Conservation (phyloP, 1,140 invertebrate genomes). For the Drosophila murphyi region DNA sequence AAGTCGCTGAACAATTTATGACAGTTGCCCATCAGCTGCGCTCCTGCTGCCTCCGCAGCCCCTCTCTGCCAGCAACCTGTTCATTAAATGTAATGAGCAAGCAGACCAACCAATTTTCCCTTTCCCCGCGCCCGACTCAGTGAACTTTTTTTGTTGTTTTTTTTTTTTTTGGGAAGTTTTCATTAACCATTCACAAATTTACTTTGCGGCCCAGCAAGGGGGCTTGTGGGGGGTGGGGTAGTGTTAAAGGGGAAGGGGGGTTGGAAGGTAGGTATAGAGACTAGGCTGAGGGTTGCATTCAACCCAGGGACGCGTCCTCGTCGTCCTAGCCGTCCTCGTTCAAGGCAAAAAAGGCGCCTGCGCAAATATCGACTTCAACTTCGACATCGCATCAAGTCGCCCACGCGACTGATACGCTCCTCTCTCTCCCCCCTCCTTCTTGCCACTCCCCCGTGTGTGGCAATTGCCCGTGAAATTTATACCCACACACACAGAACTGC, state of each 20-base stretch:
- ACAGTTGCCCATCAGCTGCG: constrained; percentile 65
- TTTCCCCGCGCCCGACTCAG: background rate
- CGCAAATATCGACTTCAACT: constrained; percentile 37
- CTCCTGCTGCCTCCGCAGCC: constrained; percentile 1
- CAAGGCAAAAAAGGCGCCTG: constrained; percentile 63
- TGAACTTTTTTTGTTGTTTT: constrained; percentile 19
- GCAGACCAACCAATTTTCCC: constrained; percentile 39
- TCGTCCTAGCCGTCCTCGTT: constrained; percentile 31
- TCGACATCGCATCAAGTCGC: constrained; percentile 31
- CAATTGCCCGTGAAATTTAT: constrained; percentile 81
- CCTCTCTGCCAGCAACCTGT: constrained; percentile 33
- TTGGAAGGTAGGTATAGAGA: background rate
- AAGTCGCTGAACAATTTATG: constrained; percentile 63
- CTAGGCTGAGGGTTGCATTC: background rate
- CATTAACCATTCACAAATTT: constrained; percentile 83
- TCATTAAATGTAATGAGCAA: constrained; percentile 76
- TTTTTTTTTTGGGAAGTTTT: constrained; percentile 61
- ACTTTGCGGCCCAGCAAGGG: constrained; percentile 60
- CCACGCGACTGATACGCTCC: constrained; percentile 50
- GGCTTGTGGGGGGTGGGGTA: background rate
- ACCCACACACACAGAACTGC: constrained; percentile 42
- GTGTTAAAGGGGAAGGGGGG: background rate
- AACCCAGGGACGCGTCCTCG: constrained; percentile 60
- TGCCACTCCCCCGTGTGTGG: constrained; percentile 16
- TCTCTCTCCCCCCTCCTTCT: background rate